Evolutionary conservation across 2,888 invertebrate genomes (phyloP).

Genomic region (Amblyjoppa fuscipennis): DNA sequence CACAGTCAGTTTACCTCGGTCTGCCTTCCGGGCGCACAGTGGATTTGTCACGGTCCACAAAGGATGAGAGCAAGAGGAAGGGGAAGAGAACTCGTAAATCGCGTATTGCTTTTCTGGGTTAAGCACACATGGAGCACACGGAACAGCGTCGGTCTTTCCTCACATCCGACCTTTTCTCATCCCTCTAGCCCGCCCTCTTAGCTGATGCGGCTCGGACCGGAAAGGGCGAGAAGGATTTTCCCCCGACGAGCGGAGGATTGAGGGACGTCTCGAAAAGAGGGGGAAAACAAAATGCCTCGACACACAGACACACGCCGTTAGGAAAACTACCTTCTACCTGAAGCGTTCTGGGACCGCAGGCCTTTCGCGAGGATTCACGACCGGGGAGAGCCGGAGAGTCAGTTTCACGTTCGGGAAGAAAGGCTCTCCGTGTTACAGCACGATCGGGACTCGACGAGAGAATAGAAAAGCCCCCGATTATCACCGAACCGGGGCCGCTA

Average conservation of each 20-base stretch:
- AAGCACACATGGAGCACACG: conserved; percentile 54
- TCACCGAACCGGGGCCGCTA: neutral
- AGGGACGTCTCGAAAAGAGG: neutral
- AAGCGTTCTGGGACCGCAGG: neutral
- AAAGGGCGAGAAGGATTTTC: conserved; percentile 10
- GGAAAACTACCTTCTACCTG: neutral
- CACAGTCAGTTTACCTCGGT: conserved; percentile 55
- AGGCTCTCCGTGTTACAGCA: neutral
- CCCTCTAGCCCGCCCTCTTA: neutral
- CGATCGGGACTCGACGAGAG: conserved; percentile 2
- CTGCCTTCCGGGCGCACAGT: conserved; percentile 42
- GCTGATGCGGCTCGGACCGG: conserved; percentile 3
- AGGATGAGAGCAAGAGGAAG: conserved; percentile 14
- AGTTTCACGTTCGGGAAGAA: neutral
- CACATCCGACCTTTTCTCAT: conserved; percentile 12
- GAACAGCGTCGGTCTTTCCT: conserved; percentile 14
- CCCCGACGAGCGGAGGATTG: neutral
- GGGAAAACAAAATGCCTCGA: neutral
- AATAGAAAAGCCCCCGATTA: neutral
- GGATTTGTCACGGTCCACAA: conserved; percentile 53
- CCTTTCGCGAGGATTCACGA: neutral
- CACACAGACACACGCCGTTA: neutral
- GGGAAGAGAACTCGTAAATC: conserved; percentile 68
- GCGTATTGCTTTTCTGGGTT: conserved; percentile 72
- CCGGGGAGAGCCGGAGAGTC: neutral